phyloP scores from a whole-genome alignment of 2,113 vertebrate genomes.

The Amazona guildingii region DNA sequence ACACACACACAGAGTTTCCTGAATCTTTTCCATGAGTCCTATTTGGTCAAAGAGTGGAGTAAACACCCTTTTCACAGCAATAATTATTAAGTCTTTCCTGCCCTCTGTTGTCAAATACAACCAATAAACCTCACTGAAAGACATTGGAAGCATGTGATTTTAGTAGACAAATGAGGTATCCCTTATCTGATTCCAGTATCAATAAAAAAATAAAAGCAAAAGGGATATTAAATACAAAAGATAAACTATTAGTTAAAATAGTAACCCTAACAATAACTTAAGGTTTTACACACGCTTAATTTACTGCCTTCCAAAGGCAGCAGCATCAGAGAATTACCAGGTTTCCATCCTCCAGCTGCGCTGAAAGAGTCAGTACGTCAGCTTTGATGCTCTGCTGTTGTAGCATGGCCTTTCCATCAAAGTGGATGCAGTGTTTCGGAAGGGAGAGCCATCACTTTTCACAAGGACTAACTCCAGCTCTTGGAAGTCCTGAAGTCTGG shows the following conservation, averaged over 20 bases:
- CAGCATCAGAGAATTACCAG: neutral
- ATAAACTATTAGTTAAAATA: slow-evolving; percentile 53
- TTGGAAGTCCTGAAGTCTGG: slow-evolving; percentile 89
- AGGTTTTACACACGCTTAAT: neutral
- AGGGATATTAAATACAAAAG: slow-evolving; percentile 43
- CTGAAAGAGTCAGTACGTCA: slow-evolving; percentile 78
- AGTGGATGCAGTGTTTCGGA: slow-evolving; percentile 32
- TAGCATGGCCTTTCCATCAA: slow-evolving; percentile 81
- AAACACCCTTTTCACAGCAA: neutral
- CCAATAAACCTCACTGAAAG: neutral
- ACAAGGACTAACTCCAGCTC: slow-evolving; percentile 87
- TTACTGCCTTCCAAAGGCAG: neutral
- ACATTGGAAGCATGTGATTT: neutral
- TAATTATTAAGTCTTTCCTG: neutral
- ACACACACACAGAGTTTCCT: neutral
- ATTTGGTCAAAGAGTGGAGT: neutral
- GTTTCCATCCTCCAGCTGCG: neutral
- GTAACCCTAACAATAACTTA: slow-evolving; percentile 54
- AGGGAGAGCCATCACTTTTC: slow-evolving; percentile 72
- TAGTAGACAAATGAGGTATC: slow-evolving; percentile 36
- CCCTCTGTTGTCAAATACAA: neutral
- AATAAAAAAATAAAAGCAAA: slow-evolving; percentile 53
- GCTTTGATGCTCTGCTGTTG: slow-evolving; percentile 85
- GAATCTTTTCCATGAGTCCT: neutral
- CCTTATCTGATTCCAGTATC: slow-evolving; percentile 21